phyloP scores from a whole-genome alignment of 2,797 vertebrate genomes.

The Gastrophryne carolinensis region DNA sequence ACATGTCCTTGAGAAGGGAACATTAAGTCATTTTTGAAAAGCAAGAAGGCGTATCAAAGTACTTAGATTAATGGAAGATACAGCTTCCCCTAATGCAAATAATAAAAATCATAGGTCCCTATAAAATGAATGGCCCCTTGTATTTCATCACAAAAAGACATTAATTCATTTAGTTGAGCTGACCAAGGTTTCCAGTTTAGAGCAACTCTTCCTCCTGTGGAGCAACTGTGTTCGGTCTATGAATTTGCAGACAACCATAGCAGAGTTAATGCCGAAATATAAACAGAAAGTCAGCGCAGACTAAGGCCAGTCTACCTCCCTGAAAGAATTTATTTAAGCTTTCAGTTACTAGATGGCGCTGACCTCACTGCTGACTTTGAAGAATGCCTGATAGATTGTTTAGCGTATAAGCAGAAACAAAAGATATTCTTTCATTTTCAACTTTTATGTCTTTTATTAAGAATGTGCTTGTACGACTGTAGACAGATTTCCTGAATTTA shows the following conservation, averaged over 20 bases:
- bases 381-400: background rate
- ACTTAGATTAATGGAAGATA: background rate
- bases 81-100: background rate
- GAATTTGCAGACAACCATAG: constrained; percentile 13
- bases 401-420: background rate
- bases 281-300: background rate
- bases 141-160: background rate
- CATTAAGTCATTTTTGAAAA: background rate
- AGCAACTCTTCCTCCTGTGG: background rate
- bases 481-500: too few relatives aligned
- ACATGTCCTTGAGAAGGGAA: background rate
- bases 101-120: background rate
- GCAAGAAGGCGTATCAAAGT: background rate
- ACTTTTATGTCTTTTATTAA: background rate
- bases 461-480: too few relatives aligned
- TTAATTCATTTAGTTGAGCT: background rate
- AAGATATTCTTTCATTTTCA: background rate
- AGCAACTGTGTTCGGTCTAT: background rate
- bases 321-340: constrained; percentile 7
- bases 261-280: constrained; percentile 8
- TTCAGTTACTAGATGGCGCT: background rate
- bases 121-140: background rate
- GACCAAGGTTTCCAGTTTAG: background rate
- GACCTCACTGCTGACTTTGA: background rate
- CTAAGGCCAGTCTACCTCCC: background rate